phyloP scores from a whole-genome alignment of 2,888 invertebrate genomes.

The Anticlea derivata region DNA sequence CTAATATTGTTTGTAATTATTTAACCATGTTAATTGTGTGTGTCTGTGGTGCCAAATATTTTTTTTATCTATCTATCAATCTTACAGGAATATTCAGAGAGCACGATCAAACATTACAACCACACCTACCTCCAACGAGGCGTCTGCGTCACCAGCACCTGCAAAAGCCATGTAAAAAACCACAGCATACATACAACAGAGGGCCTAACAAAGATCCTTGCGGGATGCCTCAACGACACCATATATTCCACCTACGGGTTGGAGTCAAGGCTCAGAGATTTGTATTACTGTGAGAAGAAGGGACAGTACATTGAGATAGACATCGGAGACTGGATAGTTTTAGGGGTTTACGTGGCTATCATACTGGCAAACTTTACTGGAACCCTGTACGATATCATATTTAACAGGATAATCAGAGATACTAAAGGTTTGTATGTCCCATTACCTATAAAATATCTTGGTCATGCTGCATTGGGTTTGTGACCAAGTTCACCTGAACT shows the following conservation, averaged over 20 bases:
- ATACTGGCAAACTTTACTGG: slow-evolving; percentile 27
- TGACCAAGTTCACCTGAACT: too few species aligned
- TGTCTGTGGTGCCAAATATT: too few species aligned
- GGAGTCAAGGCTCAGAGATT: slow-evolving; percentile 31
- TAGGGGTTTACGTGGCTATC: slow-evolving; percentile 24
- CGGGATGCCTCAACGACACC: slow-evolving; percentile 42
- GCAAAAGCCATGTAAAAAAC: slow-evolving; percentile 31
- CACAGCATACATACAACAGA: slow-evolving; percentile 21
- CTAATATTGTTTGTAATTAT: too few species aligned
- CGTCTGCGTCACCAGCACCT: slow-evolving; percentile 40
- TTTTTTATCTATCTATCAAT: not conserved
- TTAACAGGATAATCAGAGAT: slow-evolving; percentile 32
- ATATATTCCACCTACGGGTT: slow-evolving; percentile 37
- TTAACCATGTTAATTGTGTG: too few species aligned
- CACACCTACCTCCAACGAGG: slow-evolving; percentile 43
- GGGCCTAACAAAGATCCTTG: slow-evolving; percentile 36
- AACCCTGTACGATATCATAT: slow-evolving; percentile 30
- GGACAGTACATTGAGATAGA: slow-evolving; percentile 21
- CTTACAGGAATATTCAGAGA: slow-evolving; percentile 44
- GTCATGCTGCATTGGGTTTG: too few species aligned
- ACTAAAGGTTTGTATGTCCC: slow-evolving; percentile 37
- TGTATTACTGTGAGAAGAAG: slow-evolving; percentile 37
- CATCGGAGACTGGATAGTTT: slow-evolving; percentile 31
- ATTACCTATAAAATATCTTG: too few species aligned
- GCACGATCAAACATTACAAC: slow-evolving; percentile 43